Evolutionary conservation across 2,113 vertebrate species (phyloP), one percentile per base, ranked within the genome.

Genomic region (Coracopsis vasa): DNA sequence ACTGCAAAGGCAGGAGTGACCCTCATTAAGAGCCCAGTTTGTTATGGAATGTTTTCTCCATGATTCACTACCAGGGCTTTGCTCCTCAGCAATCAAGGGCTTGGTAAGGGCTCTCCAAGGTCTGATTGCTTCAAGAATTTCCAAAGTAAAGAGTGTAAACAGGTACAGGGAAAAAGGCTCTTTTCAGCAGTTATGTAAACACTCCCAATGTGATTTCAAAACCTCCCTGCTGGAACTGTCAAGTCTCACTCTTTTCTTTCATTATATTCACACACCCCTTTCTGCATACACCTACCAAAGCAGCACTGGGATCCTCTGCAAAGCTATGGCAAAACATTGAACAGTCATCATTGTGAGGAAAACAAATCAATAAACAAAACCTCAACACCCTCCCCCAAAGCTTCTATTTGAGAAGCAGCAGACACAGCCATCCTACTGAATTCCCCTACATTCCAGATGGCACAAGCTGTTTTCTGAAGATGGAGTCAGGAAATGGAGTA

Each of bases 101-200:
- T 96, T 61, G 16, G 77, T 96, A 96, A 99, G 98, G 97, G 97
- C 97, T 97, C 98, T 99, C 98, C 98, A 98, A 97, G 97, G 97
- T 97, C 97, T 86, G 86, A 97, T 97, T 98, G 95, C 97, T 98
- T 97, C 97, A 96, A 98, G 98, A 98, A 98, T 98, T 98, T 98
- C 95, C 88, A 94, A 98, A 98, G 97, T 93, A 97, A 98, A 98
- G 98, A 98, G 98, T 98, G 98, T 98, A 99, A 99, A 99, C 99
- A 99, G 98, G 99, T 99, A 98, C 97, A 97, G 45, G 84, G 95
- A 97, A 97, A 98, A 98, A 97, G 92, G 80, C 94, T 98, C 98
- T 97, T 98, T 98, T 98, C 98, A 99, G 97, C 95, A 71, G 95
- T 97, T 98, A 95, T 97, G 95, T 97, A 98, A 98, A 98, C 98